Conservation (phyloP, 1,140 invertebrate species). For the Panulirus ornatus region DNA sequence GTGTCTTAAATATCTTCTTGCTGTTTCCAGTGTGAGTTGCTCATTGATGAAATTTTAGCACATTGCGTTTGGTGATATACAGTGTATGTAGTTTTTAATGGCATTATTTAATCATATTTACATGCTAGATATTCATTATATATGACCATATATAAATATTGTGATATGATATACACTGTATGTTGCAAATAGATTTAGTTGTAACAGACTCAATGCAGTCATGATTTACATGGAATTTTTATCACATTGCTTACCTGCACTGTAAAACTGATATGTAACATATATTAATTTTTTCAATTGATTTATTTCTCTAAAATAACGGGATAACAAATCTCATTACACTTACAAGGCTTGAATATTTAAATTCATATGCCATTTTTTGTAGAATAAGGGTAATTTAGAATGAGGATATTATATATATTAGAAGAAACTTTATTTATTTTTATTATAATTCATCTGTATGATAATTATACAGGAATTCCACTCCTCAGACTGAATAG, state of each 20-base stretch:
- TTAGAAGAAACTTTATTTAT: background rate
- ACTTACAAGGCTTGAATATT: background rate
- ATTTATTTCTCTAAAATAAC: background rate
- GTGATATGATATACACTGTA: background rate
- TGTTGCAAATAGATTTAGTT: background rate
- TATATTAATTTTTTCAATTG: background rate
- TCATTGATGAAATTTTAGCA: slow-evolving; percentile 42
- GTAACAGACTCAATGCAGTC: background rate
- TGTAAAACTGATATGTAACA: background rate
- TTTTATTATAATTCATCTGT: background rate
- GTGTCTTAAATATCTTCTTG: slow-evolving; percentile 28
- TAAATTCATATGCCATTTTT: background rate
- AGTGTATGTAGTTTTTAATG: slow-evolving; percentile 10
- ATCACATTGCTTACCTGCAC: background rate
- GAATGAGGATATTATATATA: too few species aligned
- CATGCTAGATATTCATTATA: slow-evolving; percentile 29
- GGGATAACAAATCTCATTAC: background rate
- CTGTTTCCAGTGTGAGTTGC: slow-evolving; percentile 19
- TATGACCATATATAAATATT: background rate
- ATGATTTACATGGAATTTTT: background rate
- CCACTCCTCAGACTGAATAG: background rate
- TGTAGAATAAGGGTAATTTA: too few species aligned
- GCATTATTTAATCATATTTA: slow-evolving; percentile 27
- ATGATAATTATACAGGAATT: background rate
- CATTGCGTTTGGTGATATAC: background rate